Percentiles rank a stretch among this genome's conserved stretches.
These are phyloP conservation scores for Sparidentex hasta DNA, from an alignment of 2,797 vertebrate genomes.

Conservation along the genomic window DNA sequence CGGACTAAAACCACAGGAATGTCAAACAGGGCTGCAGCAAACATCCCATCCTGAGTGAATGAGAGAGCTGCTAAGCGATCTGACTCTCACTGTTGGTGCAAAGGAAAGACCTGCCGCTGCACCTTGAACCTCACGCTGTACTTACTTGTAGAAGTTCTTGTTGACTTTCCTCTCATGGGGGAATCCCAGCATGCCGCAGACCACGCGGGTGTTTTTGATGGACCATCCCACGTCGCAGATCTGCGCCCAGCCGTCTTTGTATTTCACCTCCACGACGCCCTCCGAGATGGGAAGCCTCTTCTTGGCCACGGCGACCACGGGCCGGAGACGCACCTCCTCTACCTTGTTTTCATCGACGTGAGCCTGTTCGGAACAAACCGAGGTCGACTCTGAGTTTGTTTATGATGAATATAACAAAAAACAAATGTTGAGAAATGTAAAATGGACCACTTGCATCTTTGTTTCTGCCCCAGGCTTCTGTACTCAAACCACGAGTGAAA, in stretches of 20 bases:
- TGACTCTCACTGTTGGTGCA: neutral
- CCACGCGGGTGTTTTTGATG: conserved; percentile 89
- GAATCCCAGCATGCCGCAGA: conserved; percentile 98
- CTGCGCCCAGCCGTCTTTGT: conserved; percentile 91
- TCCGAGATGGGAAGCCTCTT: conserved; percentile 89
- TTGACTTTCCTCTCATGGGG: conserved; percentile 93
- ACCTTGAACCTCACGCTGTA: neutral
- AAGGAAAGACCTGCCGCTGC: neutral
- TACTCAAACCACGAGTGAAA: no score
- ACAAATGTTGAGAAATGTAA: no score
- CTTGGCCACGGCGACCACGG: conserved; percentile 81
- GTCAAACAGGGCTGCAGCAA: conserved; percentile 32
- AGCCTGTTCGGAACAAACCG: conserved; percentile 57
- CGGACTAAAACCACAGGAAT: conserved; percentile 37
- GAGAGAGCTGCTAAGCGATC: neutral
- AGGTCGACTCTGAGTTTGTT: neutral
- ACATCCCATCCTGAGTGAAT: conserved; percentile 14
- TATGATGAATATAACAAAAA: no score
- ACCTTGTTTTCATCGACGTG: conserved; percentile 90
- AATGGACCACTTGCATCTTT: no score
- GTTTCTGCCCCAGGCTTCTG: no score
- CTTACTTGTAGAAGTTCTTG: conserved; percentile 97
- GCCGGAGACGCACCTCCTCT: conserved; percentile 92
- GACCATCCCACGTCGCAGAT: conserved; percentile 94
- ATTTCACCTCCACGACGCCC: conserved; percentile 93